Evolutionary conservation across 1,140 invertebrate genomes (phyloP), one percentile per base, ranked within the genome.

Genomic region (Popillia japonica): DNA sequence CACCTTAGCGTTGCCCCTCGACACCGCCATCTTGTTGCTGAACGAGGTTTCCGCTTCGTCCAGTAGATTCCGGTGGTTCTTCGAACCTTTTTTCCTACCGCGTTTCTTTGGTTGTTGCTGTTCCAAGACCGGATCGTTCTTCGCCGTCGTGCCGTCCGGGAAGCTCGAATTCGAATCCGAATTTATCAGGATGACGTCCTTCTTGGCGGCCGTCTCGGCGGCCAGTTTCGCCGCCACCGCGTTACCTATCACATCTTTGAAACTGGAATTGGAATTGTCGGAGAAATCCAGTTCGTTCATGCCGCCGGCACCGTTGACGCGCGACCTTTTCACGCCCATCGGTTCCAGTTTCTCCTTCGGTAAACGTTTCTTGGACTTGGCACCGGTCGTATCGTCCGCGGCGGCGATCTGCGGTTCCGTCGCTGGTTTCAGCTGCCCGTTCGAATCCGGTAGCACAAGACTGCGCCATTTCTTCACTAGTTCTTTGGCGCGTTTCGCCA

Each of bases 391-490:
- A 34, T 61, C 64, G 55, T 40, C 22, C 72, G 42, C 9, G 3
- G 17, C 8, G 14, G 79, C 23, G 14, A 78, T 77, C 9, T 76
- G 78, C 8, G 76, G 27, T 40, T 61, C 40, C 27, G 27, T 2
- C 61, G 34, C 72, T 72, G 78, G 11, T 76, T 83, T 84, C 10
- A 85, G 59, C 74, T 86, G 85, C 8, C 84, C 85, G 78, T 89
- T 87, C 74, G 86, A 85, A 73, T 87, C 88, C 77, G 91, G 92
- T 82, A 93, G 87, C 80, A 96, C 89, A 87, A 95, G 91, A 88
- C 94, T 93, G 81, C 96, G 92, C 97, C 96, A 99, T 88, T 93
- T 91, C 83, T 96, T 95, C 41, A 99, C 92, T 84, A 98, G 89
- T 86, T 95, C 93, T 87, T 98, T 98, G 14, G 95, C 95, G 80